phyloP scores from a whole-genome alignment of 2,113 vertebrate genomes.

The Sminthopsis crassicaudata region DNA sequence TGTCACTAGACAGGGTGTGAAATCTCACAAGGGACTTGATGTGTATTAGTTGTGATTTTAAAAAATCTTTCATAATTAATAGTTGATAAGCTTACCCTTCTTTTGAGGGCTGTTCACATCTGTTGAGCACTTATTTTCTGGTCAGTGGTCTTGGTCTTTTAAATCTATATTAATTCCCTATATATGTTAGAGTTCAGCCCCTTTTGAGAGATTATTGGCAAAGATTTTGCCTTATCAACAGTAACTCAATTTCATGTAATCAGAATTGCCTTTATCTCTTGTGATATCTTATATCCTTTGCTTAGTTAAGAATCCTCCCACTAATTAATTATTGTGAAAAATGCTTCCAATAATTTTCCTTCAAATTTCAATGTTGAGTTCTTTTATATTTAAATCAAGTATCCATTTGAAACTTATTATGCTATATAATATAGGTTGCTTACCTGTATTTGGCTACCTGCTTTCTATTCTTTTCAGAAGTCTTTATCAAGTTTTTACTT shows the following conservation, averaged over 20 bases:
- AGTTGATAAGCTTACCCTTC: neutral
- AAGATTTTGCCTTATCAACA: neutral
- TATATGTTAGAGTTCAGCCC: neutral
- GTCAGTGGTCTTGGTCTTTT: neutral
- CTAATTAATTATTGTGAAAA: neutral
- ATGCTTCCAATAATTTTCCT: neutral
- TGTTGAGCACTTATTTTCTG: neutral
- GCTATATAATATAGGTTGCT: neutral
- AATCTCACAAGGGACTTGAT: too few species aligned
- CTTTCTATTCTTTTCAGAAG: neutral
- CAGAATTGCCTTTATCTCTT: neutral
- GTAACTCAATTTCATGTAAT: neutral
- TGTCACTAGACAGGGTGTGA: too few species aligned
- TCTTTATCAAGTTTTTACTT: neutral
- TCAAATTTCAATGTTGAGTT: neutral
- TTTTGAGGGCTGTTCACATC: neutral
- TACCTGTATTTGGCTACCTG: neutral
- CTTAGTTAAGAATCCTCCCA: too few species aligned
- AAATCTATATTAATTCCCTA: neutral
- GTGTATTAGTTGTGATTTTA: too few species aligned
- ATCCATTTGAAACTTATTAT: neutral
- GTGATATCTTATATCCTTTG: neutral
- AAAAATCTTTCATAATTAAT: neutral
- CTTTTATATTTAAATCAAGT: neutral
- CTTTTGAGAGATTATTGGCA: neutral